Evolutionary conservation across 2,113 vertebrate genomes (phyloP), one percentile per base, ranked within the genome.

Genomic region (Nothocercus julius): DNA sequence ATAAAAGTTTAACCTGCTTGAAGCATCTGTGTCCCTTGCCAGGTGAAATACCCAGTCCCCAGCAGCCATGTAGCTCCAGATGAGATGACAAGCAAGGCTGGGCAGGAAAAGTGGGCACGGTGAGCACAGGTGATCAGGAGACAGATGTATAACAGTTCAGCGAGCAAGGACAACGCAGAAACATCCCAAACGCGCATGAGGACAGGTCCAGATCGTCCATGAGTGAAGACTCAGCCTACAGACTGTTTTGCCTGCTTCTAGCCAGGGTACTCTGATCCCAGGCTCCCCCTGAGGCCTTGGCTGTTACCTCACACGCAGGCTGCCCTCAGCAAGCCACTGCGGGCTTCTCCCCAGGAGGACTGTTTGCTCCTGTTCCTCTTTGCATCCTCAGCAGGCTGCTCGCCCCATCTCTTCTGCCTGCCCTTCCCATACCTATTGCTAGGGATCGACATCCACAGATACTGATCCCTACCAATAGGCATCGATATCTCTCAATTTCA

Each of bases 131-230:
- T 63, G 34, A 89, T 24, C 42, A 49, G 66, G 16, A 89, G 75
- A 51, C 36, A 36, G 24, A 49, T 44, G 85, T 66, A 49, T 67
- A 91, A 62, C 42, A 94, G 67, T 47, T 72, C 82, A 90, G 68
- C 18, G 30, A 87, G 38, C n/a, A 76, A 56, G 25, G 18, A 13
- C 36, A 85, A 62, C 73, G 47, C 51, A 90, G 42, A 93, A 80
- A 28, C 15, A 12, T 74, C 27, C 47, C n/a, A 22, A n/a, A 75
- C 0, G 0, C 30, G 27, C 14, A 47, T 38, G 22, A 67, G 15
- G 28, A 28, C 25, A 27, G 13, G 53, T 53, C 11, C 25, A 53
- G 38, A 16, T 63, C 1, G 4, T 11, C 58, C 19, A 54, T 0
- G 3, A 78, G 17, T 2, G 2, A 85, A 11, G 20, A 56, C 13